Evolutionary conservation across 2,888 invertebrate genomes (phyloP).

Genomic region (Perizoma flavofasciatum): DNA sequence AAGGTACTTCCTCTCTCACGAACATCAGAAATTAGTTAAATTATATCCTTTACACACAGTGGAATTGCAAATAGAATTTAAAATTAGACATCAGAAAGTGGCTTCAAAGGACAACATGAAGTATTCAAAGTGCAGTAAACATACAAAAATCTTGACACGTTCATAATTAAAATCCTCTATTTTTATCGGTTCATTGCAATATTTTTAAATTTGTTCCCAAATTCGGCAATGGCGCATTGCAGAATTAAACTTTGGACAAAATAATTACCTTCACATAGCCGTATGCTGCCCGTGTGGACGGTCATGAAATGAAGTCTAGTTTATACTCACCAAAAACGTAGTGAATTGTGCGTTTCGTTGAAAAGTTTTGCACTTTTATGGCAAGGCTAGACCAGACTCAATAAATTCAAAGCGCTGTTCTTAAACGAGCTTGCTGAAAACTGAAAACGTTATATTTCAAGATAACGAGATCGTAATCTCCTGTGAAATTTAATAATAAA

Average conservation of each 20-base stretch:
- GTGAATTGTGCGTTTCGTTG: conserved; percentile 62
- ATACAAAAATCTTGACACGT: conserved; percentile 34
- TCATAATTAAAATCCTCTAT: conserved; percentile 44
- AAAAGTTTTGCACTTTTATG: conserved; percentile 70
- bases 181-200: conserved; percentile 47
- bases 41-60: conserved; percentile 67
- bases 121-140: conserved; percentile 47
- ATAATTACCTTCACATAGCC: conserved; percentile 52
- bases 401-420: conserved; percentile 66
- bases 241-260: conserved; percentile 61
- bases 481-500: conserved; percentile 71
- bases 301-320: conserved; percentile 54
- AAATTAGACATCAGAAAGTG: conserved; percentile 65
- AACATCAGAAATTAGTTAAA: conserved; percentile 75
- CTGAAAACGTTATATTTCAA: conserved; percentile 68
- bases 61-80: conserved; percentile 69
- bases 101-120: conserved; percentile 54
- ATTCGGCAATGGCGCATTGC: conserved; percentile 63
- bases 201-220: conserved; percentile 53
- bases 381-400: conserved; percentile 58
- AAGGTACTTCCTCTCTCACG: conserved; percentile 57
- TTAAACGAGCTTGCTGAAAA: conserved; percentile 59
- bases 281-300: conserved; percentile 43
- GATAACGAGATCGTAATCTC: conserved; percentile 70
- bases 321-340: conserved; percentile 52